These are phyloP conservation scores for Apis dorsata DNA, from an alignment of 1,140 invertebrate genomes.

Conservation along the genomic window DNA sequence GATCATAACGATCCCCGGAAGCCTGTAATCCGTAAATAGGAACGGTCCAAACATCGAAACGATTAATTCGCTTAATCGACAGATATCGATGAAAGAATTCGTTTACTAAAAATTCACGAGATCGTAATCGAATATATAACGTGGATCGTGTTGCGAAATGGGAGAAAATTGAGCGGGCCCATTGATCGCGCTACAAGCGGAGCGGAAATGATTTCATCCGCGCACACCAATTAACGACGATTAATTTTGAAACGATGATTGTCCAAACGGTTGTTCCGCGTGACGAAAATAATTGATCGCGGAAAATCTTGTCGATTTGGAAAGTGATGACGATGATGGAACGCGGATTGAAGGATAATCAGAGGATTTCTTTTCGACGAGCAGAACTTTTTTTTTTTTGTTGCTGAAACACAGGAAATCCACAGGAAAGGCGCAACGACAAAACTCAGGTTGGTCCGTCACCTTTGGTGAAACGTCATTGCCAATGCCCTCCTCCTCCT, in stretches of 20 bases:
- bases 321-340: background rate
- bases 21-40: conserved; percentile 56
- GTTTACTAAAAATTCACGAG: background rate
- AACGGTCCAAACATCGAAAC: conserved; percentile 9
- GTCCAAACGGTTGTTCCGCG: background rate
- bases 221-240: background rate
- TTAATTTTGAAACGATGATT: conserved; percentile 1
- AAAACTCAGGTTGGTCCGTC: conserved; percentile 10
- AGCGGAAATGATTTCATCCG: background rate
- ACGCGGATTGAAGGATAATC: background rate
- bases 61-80: background rate
- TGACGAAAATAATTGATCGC: background rate
- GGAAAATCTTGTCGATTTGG: too few relatives aligned
- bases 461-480: conserved; percentile 58
- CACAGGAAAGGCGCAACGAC: conserved; percentile 12
- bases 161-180: background rate
- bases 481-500: conserved; percentile 16
- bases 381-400: too few relatives aligned
- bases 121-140: background rate
- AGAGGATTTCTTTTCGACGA: background rate
- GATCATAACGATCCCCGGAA: conserved; percentile 30
- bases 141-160: background rate
- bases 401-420: too few relatives aligned
- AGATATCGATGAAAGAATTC: background rate
- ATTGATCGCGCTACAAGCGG: too few relatives aligned